Base-by-base conservation (phyloP, 2,797 vertebrate genomes). In the Parauchenoglanis punctatus region DNA sequence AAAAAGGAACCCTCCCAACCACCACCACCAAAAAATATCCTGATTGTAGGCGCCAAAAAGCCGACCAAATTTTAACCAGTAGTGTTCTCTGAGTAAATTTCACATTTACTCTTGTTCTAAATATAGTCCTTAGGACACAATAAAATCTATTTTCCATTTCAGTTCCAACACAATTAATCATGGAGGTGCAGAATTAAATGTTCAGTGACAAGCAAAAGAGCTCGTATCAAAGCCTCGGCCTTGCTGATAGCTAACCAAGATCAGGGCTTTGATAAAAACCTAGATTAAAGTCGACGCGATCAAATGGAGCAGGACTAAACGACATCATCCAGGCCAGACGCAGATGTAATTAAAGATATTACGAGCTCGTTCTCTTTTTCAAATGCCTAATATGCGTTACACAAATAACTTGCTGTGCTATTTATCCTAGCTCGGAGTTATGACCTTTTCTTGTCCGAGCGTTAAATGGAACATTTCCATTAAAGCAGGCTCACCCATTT, bases 311-410 rank as follows among this genome's bases (percentile, higher is more conserved):
- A 84, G 31, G 76, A 88, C 75, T 87, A 88, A 91, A 87, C 52
- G 59, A 81, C 78, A 65, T 67, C 78, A 81, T 63, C 78, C 85
- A 85, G 75, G 44, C 75, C 31, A 87, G 87, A 83, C 65, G 68
- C 87, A 81, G 89, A 86, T 91, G 87, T 67, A 86, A 88, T 86
- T 91, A 87, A 78, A 87, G 85, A 89, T 88, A 87, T 89, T 78
- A 86, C n/a, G 23, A 80, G 58, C 82, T 85, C 35, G 31, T 76
- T 67, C 28, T 11, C 13, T 35, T 70, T 63, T 88, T 83, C 73
- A 65, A 89, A 83, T 77, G 86, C 59, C 77, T 86, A 83, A 85
- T 77, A 65, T 28, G 72, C 75, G 67, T 75, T 85, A 89, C 72
- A 68, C 73, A 88, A 89, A 89, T 81, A 86, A 81, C 85, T 87